Evolutionary conservation across 2,113 vertebrate species (phyloP), one percentile per base, ranked within the genome.

Genomic region (Myiagra hebetior): DNA sequence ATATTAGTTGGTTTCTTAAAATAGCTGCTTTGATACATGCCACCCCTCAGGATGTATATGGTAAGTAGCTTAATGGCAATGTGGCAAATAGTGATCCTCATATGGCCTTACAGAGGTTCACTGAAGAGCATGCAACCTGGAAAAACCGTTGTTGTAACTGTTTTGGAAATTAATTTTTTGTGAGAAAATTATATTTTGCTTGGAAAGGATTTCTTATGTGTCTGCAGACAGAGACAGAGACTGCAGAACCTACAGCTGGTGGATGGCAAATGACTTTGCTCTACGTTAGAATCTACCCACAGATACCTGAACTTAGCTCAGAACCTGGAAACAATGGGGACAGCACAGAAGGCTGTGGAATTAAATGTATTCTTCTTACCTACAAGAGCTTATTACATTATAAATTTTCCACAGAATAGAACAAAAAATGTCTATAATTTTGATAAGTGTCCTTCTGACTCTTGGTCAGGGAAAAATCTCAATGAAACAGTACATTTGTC

Each of bases 21-120:
- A 62, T 4, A 68, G 3, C 8, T 73, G 9, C 8, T 88, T 82
- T 76, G 11, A 12, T 56, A 35, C 9, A 2, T 60, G 6, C 7
- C 62, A 30, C 9, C 4, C 18, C 30, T 57, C 9, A 24, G 24
- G 17, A 31, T 27, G 24, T 3, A 1, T n/a, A 50, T 1, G 3
- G 8, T 39, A 75, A 88, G 26, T 49, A 62, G 21, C 14, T 65
- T 56, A 47, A 24, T 31, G 10, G 6, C 11, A 80, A n/a, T 17
- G 23, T 75, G 13, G 9, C 12, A 53, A 68, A 72, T 47, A 35
- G 19, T n/a, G 13, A 19, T 47, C 41, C 19, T 82, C 17, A 14
- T 27, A 13, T 4, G 64, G 26, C 18, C 15, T 41, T 31, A 31
- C 0, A 4, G 21, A 39, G 9, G 11, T 16, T 92, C 7, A 15